phyloP scores from a whole-genome alignment of 2,888 invertebrate species.

The Orthosia gothica region DNA sequence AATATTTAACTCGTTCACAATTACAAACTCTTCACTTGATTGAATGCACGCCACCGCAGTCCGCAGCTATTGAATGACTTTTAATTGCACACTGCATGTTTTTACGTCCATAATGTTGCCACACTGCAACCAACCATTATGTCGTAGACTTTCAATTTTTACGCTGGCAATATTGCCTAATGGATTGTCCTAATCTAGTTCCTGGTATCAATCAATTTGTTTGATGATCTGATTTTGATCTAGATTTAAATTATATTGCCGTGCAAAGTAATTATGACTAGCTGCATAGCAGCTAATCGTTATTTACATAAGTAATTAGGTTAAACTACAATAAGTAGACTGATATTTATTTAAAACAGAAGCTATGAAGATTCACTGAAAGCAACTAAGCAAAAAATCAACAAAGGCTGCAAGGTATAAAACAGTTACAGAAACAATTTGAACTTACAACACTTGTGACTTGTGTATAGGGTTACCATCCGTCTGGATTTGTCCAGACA shows the following conservation, averaged over 20 bases:
- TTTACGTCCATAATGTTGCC: slow-evolving; percentile 40
- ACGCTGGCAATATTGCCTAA: slow-evolving; percentile 52
- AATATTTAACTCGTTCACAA: slow-evolving; percentile 64
- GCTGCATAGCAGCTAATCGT: not conserved
- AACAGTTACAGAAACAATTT: not conserved
- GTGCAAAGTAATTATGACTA: not conserved
- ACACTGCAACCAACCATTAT: slow-evolving; percentile 55
- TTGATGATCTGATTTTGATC: slow-evolving; percentile 44
- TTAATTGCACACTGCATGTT: slow-evolving; percentile 60
- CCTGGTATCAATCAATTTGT: slow-evolving; percentile 51
- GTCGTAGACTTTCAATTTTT: slow-evolving; percentile 59
- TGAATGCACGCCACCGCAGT: slow-evolving; percentile 68
- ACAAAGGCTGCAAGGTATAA: too few relatives aligned
- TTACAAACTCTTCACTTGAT: slow-evolving; percentile 68
- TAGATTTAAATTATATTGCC: slow-evolving; percentile 20
- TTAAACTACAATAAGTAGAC: not conserved
- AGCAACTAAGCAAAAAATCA: not conserved
- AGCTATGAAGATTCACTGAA: not conserved
- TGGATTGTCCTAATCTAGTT: slow-evolving; percentile 52
- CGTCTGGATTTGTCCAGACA: too few relatives aligned
- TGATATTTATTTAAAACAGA: not conserved
- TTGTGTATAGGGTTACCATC: too few relatives aligned
- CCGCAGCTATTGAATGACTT: slow-evolving; percentile 63
- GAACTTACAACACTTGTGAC: not conserved
- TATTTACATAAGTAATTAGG: not conserved